phyloP scores from a whole-genome alignment of 2,888 invertebrate species.

The Andrena haemorrhoa region DNA sequence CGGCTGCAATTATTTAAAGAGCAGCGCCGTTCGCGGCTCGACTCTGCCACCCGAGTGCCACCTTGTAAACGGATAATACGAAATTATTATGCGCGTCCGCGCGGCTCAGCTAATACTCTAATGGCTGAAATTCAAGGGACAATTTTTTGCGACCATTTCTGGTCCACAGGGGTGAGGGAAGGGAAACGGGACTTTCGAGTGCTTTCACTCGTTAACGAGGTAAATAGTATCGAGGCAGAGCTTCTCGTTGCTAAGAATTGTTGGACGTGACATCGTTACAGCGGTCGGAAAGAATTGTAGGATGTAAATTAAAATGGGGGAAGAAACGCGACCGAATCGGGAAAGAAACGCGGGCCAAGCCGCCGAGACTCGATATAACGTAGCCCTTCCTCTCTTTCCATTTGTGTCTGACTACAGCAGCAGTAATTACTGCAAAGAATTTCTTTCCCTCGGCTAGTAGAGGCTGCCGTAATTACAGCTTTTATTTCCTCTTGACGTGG shows the following conservation, averaged over 20 bases:
- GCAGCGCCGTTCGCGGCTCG: conserved; percentile 10
- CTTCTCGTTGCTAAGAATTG: not conserved
- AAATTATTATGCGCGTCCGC: conserved; percentile 52
- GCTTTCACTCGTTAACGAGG: conserved; percentile 36
- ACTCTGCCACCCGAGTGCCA: conserved; percentile 27
- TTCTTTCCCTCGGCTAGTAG: not conserved
- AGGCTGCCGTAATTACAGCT: not conserved
- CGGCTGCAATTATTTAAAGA: conserved; percentile 48
- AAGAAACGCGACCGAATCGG: not conserved
- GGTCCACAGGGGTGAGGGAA: not conserved
- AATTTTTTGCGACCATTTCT: conserved; percentile 47
- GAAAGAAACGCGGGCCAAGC: not conserved
- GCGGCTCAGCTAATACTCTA: conserved; percentile 69
- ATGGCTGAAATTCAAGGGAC: conserved; percentile 65
- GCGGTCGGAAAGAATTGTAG: not conserved
- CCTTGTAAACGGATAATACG: conserved; percentile 60
- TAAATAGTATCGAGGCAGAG: conserved; percentile 21
- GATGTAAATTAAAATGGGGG: not conserved
- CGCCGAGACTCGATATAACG: not conserved
- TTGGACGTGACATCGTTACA: not conserved
- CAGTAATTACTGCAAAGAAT: conserved; percentile 10
- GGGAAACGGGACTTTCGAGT: conserved; percentile 12
- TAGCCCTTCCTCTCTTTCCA: not conserved
- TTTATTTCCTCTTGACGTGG: not conserved
- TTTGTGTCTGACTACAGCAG: not conserved